Percentiles rank a stretch among this genome's conserved stretches.
phyloP scores from a whole-genome alignment of 2,888 invertebrate species.

The Masnerella sp. region DNA sequence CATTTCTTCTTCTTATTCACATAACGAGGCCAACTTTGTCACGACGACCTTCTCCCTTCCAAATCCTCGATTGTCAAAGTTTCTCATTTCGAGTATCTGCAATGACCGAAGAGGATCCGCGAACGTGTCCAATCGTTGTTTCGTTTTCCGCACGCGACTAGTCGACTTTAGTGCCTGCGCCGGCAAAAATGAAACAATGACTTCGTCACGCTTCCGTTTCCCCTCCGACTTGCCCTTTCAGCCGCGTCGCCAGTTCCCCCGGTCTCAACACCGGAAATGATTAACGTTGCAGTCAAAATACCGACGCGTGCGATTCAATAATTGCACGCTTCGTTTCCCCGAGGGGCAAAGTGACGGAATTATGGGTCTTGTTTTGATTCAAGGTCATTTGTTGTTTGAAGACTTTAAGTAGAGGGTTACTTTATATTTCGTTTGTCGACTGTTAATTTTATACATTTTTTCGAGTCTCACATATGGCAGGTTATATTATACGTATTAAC shows the following conservation, averaged over 20 bases:
- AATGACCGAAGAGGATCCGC: slow-evolving; percentile 49
- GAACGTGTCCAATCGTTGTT: slow-evolving; percentile 58
- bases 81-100: slow-evolving; percentile 49
- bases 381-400: too few species aligned
- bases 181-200: slow-evolving; percentile 52
- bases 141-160: slow-evolving; percentile 15
- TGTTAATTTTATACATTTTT: too few species aligned
- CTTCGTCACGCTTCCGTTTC: slow-evolving; percentile 19
- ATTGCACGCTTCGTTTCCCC: slow-evolving; percentile 21
- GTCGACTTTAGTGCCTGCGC: slow-evolving; percentile 27
- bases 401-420: too few species aligned
- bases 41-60: not conserved
- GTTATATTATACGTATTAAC: too few species aligned
- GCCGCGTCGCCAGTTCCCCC: slow-evolving; percentile 41
- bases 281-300: slow-evolving; percentile 31
- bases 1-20: slow-evolving; percentile 21
- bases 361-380: too few species aligned
- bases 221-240: not conserved
- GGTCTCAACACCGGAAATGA: slow-evolving; percentile 12
- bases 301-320: slow-evolving; percentile 23
- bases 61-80: slow-evolving; percentile 45
- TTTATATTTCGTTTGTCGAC: too few species aligned
- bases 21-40: slow-evolving; percentile 50
- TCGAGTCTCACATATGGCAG: too few species aligned
- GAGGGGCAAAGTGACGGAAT: too few species aligned